Conservation (phyloP, 2,797 vertebrate genomes). For the Sebastes reedi region DNA sequence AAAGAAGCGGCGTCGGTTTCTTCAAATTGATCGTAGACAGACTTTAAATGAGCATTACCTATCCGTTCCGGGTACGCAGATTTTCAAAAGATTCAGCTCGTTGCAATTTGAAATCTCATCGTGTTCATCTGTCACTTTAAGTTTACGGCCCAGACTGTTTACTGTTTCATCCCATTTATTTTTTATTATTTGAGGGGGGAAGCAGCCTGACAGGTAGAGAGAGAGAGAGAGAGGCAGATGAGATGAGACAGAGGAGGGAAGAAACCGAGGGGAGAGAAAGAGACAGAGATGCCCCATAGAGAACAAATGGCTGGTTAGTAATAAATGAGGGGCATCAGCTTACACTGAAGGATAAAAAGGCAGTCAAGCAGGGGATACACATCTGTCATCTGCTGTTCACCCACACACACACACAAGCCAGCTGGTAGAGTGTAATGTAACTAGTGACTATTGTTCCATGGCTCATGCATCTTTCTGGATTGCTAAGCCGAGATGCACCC, state of each 20-base stretch:
- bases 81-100: background rate
- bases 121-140: constrained; percentile 37
- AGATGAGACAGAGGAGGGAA: constrained; percentile 38
- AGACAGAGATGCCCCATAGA: constrained; percentile 51
- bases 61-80: background rate
- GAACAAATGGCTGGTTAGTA: constrained; percentile 75
- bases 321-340: constrained; percentile 78
- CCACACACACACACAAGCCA: constrained; percentile 29
- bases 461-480: constrained; percentile 23
- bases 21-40: background rate
- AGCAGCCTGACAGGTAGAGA: constrained; percentile 29
- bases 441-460: constrained; percentile 59
- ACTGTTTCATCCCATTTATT: constrained; percentile 48
- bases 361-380: constrained; percentile 68
- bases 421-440: constrained; percentile 67
- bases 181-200: constrained; percentile 24
- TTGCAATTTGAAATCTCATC: constrained; percentile 18
- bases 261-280: constrained; percentile 7
- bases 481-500: constrained; percentile 32
- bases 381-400: constrained; percentile 69
- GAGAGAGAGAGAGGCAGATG: constrained; percentile 25
- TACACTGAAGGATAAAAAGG: constrained; percentile 75
- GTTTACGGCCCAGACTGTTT: constrained; percentile 32
- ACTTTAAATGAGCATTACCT: constrained; percentile 16
- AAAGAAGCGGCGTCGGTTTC: background rate